Evolutionary conservation across 64 coral and sea anemone genomes (phyloP), one percentile per base, ranked within the genome.

Genomic region (Montipora sp.): DNA sequence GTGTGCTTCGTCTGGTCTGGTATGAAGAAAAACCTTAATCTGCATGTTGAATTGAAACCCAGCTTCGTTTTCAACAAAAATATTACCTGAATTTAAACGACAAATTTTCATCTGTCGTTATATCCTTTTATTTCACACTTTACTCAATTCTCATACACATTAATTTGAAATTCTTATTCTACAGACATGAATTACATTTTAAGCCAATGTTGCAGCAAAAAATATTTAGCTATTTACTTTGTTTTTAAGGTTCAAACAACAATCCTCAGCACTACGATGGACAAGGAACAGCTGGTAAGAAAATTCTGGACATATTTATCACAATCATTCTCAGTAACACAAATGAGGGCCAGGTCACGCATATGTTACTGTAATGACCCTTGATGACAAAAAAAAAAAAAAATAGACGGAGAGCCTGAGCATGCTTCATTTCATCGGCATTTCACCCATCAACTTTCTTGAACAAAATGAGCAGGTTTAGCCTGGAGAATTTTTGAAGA

Each of bases 1-100:
- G 44, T 87, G 60, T 87, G 83, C 67, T 87, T 87, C 5, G 83
- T 87, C 1, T 87, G 83, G 83, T 87, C 83, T 14, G 83, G 83
- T 87, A 67, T 16, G 83, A 77, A 50, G 36, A 15, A 48, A 77
- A 45, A 15, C 16, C 16, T 48, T 15, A 2, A 48, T 11, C 14
- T 13, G 53, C 53, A 45, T 47, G 2, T 74, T 74, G 71, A 5
- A 74, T 74, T 74, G 71, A 74, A 74, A 22, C 71, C 16, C 0
- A 57, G 53, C 53, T 57, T 57, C 53, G 53, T 1, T 57, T 57
- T 57, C 53, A 57, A 57, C 53, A 57, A 57, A 57, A 57, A 74
- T 74, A 23, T 74, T 74, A 74, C 0, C 18, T 20, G n/a, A 3
- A 20, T 18, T 74, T 74, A 20, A 74, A 8, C 14, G 27, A 74